Evolutionary conservation across 2,113 vertebrate species (phyloP).

Genomic region (western clawed frog (Xenopus tropicalis)): UCB_Xtro_10.0 CM004447.2:40805501-40806000

Average conservation of each 20-base stretch:
- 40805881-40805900: too few relatives aligned
- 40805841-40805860: too few relatives aligned
- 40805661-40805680: conserved; percentile 47
- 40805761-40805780: conserved; percentile 52
- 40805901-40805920: too few relatives aligned
- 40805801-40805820: conserved; percentile 19
- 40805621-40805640: conserved; percentile 45
- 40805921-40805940: too few relatives aligned
- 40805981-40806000: too few relatives aligned
- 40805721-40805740: conserved; percentile 51
- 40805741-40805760: conserved; percentile 47
- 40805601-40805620: conserved; percentile 49
- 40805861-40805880: too few relatives aligned
- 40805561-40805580: conserved; percentile 57
- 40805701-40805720: conserved; percentile 29
- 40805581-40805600: conserved; percentile 53
- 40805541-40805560: conserved; percentile 54
- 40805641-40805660: conserved; percentile 45
- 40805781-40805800: conserved; percentile 2
- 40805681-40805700: conserved; percentile 44
- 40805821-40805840: too few relatives aligned
- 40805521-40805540: conserved; percentile 59
- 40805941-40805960: too few relatives aligned
- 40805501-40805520: conserved; percentile 62
- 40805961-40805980: too few relatives aligned